Base-by-base conservation (phyloP, 2,113 vertebrate genomes). In the Mustela nigripes region DNA sequence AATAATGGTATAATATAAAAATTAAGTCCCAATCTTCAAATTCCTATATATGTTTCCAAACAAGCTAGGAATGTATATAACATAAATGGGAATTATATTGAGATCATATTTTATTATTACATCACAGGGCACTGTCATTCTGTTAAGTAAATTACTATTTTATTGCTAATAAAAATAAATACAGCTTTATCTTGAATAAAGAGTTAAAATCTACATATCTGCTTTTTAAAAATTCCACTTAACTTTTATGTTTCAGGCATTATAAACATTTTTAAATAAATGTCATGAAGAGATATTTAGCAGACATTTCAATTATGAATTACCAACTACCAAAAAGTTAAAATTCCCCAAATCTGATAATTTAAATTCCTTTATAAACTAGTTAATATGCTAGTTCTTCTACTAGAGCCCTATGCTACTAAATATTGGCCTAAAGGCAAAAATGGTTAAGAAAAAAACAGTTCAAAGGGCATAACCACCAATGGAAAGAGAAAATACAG, bases 241-340 rank as follows among this genome's bases (percentile, higher is more conserved):
- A 81, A 71, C 50, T 71, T 96, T 89, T 83, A 60, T 18, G 16
- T 83, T 95, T 74, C 2, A 69, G 58, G 28, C 16, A 96, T 83
- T 87, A 60, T 94, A 93, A 91, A 89, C 62, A 58, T 19, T 74
- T 58, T 83, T 7, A 89, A 89, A 91, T 88, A 95, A 94, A 65
- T 26, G 0, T 1, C 2, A 87, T 9, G 12, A 83, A 74, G 33
- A 83, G 10, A 62, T 74, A 93, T 56, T 81, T 36, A 85, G 83
- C 91, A 76, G 33, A 67, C 33, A 94, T 83, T 96, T 94, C n/a
- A 94, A 73, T 63, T 80, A 76, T 39, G 16, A 94, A 39, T 65
- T 92, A 96, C 4, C 90, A 95, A 92, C 22, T 33, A 78, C n/a
- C 3, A 73, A 42, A 76, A 96, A 82, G 7, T 28, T 48, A 89